phyloP scores from a whole-genome alignment of 1,140 invertebrate species.

The Cydia strobilella region DNA sequence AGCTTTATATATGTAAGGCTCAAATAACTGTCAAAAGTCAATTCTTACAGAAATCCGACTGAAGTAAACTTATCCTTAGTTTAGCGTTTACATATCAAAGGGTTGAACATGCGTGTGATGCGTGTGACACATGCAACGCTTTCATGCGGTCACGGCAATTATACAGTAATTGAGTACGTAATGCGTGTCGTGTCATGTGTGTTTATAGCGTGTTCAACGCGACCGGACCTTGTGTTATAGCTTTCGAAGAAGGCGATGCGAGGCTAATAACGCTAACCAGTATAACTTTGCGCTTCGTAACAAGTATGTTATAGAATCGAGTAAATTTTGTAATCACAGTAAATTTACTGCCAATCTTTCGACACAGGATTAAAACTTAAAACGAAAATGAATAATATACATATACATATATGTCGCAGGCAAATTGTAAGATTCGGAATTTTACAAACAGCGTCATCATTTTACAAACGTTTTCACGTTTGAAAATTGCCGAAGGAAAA shows the following conservation, averaged over 20 bases:
- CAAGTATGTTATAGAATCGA: not conserved
- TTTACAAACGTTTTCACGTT: too few relatives aligned
- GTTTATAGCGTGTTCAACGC: constrained; percentile 11
- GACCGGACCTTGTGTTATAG: not conserved
- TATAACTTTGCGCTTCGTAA: not conserved
- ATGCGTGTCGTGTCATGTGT: constrained; percentile 9
- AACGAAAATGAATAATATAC: too few relatives aligned
- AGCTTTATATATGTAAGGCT: too few relatives aligned
- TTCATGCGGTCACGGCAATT: constrained; percentile 20
- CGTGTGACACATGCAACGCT: not conserved
- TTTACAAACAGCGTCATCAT: too few relatives aligned
- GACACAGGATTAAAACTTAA: too few relatives aligned
- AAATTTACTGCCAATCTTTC: too few relatives aligned
- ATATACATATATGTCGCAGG: too few relatives aligned
- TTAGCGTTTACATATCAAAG: not conserved
- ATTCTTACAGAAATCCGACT: not conserved
- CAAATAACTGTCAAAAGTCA: not conserved
- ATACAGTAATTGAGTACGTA: constrained; percentile 18
- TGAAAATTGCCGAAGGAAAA: too few relatives aligned
- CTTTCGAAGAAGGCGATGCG: not conserved
- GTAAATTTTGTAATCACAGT: too few relatives aligned
- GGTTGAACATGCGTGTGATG: not conserved
- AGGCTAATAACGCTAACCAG: not conserved
- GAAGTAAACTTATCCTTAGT: not conserved
- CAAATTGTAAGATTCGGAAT: too few relatives aligned